Evolutionary conservation across 2,797 vertebrate species (phyloP).

Genomic region (Tangara arthus): DNA sequence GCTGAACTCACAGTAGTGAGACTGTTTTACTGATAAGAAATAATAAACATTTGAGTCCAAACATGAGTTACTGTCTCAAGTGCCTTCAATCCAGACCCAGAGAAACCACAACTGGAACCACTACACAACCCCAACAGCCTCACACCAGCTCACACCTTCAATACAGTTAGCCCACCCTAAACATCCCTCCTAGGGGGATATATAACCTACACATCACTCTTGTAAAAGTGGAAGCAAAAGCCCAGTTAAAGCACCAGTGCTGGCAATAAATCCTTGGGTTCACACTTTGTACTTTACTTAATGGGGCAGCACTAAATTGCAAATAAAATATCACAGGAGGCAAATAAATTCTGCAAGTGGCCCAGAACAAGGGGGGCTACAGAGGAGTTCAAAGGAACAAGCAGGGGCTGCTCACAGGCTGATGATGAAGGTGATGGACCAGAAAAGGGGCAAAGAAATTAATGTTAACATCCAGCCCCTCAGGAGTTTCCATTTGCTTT

Average conservation of each 20-base stretch:
- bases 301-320: not conserved
- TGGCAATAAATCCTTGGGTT: not conserved
- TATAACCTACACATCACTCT: rapidly evolving
- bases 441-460: not conserved
- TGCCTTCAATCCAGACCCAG: not conserved
- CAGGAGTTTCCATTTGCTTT: not conserved
- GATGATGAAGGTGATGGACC: not conserved
- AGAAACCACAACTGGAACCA: rapidly evolving
- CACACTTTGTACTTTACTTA: not conserved
- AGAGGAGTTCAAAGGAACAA: not conserved
- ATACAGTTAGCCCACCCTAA: not conserved
- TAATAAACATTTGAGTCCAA: not conserved
- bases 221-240: not conserved
- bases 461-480: not conserved
- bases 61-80: rapidly evolving
- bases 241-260: not conserved
- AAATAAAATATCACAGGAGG: not conserved
- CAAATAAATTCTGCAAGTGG: not conserved
- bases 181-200: not conserved
- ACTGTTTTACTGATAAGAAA: not conserved
- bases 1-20: not conserved
- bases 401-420: not conserved
- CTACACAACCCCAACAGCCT: not conserved
- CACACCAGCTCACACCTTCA: not conserved
- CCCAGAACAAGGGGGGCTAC: not conserved